phyloP scores from a whole-genome alignment of 2,888 invertebrate genomes.

The Tenthredo mesomela region DNA sequence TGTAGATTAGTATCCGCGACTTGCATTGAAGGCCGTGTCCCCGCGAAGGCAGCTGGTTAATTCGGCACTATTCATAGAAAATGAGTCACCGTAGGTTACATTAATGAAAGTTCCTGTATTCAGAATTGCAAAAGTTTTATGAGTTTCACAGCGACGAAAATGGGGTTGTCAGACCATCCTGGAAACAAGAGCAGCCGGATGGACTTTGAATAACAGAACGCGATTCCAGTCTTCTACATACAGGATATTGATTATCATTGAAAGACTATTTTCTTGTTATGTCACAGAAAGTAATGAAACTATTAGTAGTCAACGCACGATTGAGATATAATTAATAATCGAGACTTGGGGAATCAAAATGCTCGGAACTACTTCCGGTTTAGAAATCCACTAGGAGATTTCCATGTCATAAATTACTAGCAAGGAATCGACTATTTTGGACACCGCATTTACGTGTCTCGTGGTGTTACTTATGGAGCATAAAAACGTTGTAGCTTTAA shows the following conservation, averaged over 20 bases:
- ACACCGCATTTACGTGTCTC: background rate
- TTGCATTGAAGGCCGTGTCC: background rate
- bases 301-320: background rate
- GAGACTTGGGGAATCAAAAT: background rate
- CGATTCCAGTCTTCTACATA: background rate
- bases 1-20: background rate
- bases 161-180: background rate
- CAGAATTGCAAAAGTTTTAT: background rate
- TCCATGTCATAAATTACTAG: background rate
- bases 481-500: background rate
- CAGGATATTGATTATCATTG: background rate
- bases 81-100: background rate
- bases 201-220: background rate
- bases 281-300: background rate
- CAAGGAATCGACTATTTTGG: background rate
- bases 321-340: background rate
- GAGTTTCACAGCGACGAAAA: background rate
- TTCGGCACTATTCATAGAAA: background rate
- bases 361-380: background rate
- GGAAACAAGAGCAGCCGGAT: background rate
- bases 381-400: background rate
- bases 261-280: background rate
- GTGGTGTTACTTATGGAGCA: background rate
- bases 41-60: background rate
- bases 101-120: background rate